Conservation (phyloP, 2,797 vertebrate genomes). For the Anabas testudineus region DNA sequence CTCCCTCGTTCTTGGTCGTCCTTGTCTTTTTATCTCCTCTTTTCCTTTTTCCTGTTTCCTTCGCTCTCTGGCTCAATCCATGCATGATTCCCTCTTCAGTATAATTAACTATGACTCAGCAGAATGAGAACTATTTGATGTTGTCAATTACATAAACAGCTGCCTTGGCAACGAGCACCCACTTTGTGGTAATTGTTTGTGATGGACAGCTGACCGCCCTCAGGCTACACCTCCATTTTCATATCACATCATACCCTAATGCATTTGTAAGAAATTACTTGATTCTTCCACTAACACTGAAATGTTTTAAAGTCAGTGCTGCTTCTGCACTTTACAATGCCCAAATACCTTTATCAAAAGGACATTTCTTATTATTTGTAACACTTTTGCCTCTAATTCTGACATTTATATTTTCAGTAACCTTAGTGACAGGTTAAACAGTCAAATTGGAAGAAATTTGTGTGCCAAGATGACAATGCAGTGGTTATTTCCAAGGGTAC, state of each 20-base stretch:
- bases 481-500: not conserved
- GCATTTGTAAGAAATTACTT: conserved; percentile 35
- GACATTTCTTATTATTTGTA: not conserved
- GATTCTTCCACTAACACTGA: too few relatives aligned
- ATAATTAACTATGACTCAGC: conserved; percentile 46
- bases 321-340: not conserved
- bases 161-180: not conserved
- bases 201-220: conserved; percentile 8
- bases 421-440: too few relatives aligned
- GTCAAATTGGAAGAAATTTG: not conserved
- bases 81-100: conserved; percentile 33
- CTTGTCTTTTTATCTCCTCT: conserved; percentile 17
- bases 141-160: conserved; percentile 12
- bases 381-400: not conserved
- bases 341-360: not conserved
- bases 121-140: conserved; percentile 29
- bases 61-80: conserved; percentile 18
- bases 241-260: conserved; percentile 6
- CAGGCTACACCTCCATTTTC: conserved; percentile 47
- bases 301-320: too few relatives aligned
- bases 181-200: conserved; percentile 16
- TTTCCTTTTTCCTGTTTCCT: conserved; percentile 31
- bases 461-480: not conserved
- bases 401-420: not conserved
- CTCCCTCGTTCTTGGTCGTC: conserved; percentile 8